A percentile compares a stretch with the other conserved stretches of the same genome.
These are phyloP conservation scores for Stenotaenia linearis DNA, from an alignment of 2,888 invertebrate genomes.

Conservation along the genomic window DNA sequence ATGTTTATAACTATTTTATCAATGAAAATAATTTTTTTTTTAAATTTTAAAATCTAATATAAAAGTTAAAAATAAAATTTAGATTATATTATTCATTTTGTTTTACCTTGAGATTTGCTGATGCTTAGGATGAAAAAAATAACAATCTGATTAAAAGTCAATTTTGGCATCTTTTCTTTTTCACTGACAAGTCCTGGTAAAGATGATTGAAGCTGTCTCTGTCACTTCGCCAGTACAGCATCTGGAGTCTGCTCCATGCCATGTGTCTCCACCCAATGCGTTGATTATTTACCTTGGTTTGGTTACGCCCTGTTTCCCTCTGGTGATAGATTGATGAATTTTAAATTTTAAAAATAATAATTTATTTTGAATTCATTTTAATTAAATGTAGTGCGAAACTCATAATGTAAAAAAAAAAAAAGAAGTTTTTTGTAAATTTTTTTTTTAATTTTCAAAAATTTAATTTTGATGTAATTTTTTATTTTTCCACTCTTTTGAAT, in stretches of 20 bases:
- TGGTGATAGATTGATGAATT: background rate
- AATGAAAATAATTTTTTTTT: background rate
- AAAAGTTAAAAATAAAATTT: background rate
- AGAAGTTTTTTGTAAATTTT: background rate
- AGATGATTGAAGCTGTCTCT: background rate
- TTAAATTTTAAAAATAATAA: background rate
- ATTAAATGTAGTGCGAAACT: background rate
- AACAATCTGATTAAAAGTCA: background rate
- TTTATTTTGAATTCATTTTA: background rate
- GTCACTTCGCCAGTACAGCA: background rate
- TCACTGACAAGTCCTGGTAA: background rate
- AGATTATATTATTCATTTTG: too few species aligned
- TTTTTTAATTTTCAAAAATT: background rate
- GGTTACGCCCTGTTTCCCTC: constrained; percentile 21
- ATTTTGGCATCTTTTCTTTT: background rate
- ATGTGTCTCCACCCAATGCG: constrained; percentile 17
- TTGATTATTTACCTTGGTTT: constrained; percentile 2
- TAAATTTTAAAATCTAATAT: background rate
- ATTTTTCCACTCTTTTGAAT: too few species aligned
- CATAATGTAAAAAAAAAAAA: too few species aligned
- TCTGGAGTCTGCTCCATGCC: constrained; percentile 19
- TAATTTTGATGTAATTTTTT: background rate
- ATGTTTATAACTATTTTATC: too few species aligned
- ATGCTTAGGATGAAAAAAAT: background rate
- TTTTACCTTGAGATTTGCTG: background rate